Evolutionary conservation across 2,113 vertebrate genomes (phyloP).

Genomic region (Catharus minimus): DNA sequence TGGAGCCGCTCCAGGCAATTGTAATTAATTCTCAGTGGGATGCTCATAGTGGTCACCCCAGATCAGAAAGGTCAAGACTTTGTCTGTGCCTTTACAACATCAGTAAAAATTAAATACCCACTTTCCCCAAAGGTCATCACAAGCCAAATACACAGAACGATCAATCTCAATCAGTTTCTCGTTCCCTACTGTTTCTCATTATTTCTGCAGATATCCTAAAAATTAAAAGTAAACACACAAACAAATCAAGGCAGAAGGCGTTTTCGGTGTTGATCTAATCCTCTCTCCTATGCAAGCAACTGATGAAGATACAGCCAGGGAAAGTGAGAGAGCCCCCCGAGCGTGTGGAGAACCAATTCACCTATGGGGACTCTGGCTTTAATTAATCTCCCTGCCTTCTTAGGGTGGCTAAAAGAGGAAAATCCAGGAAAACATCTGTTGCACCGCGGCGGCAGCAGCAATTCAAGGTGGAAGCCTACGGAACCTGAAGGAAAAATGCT

Average conservation of each 20-base stretch:
- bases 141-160: not conserved
- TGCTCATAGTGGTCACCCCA: constrained; percentile 44
- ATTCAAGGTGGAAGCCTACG: not conserved
- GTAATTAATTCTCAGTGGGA: constrained; percentile 66
- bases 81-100: constrained; percentile 57
- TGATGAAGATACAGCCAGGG: not conserved
- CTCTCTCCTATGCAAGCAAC: not conserved
- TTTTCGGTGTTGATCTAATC: not conserved
- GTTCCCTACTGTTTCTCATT: constrained; percentile 15
- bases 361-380: not conserved
- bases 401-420: constrained; percentile 29
- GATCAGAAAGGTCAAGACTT: constrained; percentile 59
- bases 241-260: not conserved
- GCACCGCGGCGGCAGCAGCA: not conserved
- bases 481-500: not conserved
- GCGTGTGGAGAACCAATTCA: not conserved
- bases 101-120: constrained; percentile 62
- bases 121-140: constrained; percentile 45
- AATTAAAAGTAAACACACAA: constrained; percentile 35
- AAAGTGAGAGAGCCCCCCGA: not conserved
- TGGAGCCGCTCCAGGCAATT: constrained; percentile 44
- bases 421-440: constrained; percentile 46
- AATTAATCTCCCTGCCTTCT: constrained; percentile 46
- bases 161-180: constrained; percentile 33
- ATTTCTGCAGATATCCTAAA: constrained; percentile 28